Percentiles rank a stretch among this genome's conserved stretches.
Evolutionary conservation across 2,888 invertebrate species (phyloP).

Genomic region (Sceliomorpha sp.): DNA sequence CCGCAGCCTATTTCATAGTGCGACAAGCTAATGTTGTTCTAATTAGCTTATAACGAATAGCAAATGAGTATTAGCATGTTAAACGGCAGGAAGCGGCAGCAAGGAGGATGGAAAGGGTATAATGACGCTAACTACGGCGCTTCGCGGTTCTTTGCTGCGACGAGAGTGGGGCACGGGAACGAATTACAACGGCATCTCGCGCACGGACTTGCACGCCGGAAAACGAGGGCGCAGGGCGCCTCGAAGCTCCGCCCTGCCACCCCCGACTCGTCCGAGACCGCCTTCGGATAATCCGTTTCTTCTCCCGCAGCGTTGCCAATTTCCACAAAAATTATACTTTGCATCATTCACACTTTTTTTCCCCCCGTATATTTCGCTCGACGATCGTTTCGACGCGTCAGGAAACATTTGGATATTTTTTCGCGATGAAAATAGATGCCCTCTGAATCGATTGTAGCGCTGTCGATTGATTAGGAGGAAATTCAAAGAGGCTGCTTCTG

Average conservation of each 20-base stretch:
- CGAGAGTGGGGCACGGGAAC: slow-evolving; percentile 45
- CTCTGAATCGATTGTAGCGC: no score
- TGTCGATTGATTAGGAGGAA: no score
- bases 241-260: slow-evolving; percentile 69
- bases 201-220: slow-evolving; percentile 41
- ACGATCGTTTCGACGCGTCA: no score
- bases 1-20: background rate
- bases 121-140: slow-evolving; percentile 66
- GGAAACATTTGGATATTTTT: no score
- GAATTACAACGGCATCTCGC: slow-evolving; percentile 49
- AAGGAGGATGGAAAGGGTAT: slow-evolving; percentile 59
- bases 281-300: slow-evolving; percentile 70
- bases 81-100: slow-evolving; percentile 51
- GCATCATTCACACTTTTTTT: no score
- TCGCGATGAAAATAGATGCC: no score
- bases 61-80: slow-evolving; percentile 69
- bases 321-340: slow-evolving; percentile 9
- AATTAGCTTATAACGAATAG: slow-evolving; percentile 71
- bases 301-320: slow-evolving; percentile 48
- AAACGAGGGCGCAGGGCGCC: slow-evolving; percentile 58
- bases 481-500: no score
- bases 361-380: no score
- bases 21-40: slow-evolving; percentile 42
- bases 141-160: slow-evolving; percentile 50
- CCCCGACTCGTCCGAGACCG: slow-evolving; percentile 61